Base-by-base conservation (phyloP, 2,888 invertebrate species). In the Hololepta plana region DNA sequence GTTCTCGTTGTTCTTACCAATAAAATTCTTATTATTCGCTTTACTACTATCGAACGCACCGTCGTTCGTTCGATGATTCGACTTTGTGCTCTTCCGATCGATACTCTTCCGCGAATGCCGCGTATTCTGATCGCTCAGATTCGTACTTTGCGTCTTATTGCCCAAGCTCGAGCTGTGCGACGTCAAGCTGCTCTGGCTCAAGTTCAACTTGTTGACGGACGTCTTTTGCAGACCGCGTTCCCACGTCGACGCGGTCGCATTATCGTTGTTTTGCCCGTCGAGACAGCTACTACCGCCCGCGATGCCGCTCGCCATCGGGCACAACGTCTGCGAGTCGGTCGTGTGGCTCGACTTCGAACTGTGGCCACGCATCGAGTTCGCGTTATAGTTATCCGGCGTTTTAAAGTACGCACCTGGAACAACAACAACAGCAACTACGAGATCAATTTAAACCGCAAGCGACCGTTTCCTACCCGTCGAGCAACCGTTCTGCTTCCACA, bases 401-500 rank as follows among this genome's bases (percentile, higher is more conserved):
- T 51, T 49, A 29, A 48, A 49, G 35, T 51, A 51, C 6, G 51
- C 45, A n/a, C 7, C 17, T 17, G 17, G 17, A 17, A n/a, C n/a
- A 7, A n/a, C 17, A 17, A 17, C 7, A 17, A 17, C 17, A 7
- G n/a, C n/a, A 7, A n/a, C 10, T 22, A 9, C 6, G 10, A 22
- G 9, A 7, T 22, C 9, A 22, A 22, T 8, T 7, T 8, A 22
- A 17, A 17, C n/a, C 17, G n/a, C 9, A 23, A 23, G 11, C 4
- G 15, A 17, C 7, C 17, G 17, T 17, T 17, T 17, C 20, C 15
- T 20, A 33, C 32, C 35, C 32, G 42, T 45, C 9, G 43, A 41
- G 10, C 38, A 40, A 7, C 49, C 52, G 32, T 50, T 53, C 31
- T 67, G 64, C 43, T 65, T 64, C 79, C 80, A 81, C 23, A 72